Evolutionary conservation across 1,140 invertebrate genomes (phyloP).

Genomic region (Homalodisca vitripennis): DNA sequence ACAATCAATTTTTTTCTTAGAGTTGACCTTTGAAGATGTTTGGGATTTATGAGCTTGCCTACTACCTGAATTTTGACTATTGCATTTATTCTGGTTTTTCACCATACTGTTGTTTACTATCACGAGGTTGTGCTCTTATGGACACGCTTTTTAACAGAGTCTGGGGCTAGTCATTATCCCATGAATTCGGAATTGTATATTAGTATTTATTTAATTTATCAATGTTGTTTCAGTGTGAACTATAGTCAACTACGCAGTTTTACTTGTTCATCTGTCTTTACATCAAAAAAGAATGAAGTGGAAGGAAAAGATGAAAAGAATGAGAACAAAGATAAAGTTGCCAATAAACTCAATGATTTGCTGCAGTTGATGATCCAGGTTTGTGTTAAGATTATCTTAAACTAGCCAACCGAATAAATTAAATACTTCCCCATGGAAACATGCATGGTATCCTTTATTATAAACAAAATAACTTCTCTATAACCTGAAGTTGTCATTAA

Average conservation of each 20-base stretch:
- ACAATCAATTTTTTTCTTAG: too few relatives aligned
- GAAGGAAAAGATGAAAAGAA: not conserved
- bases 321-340: constrained; percentile 5
- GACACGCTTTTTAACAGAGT: too few relatives aligned
- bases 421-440: not conserved
- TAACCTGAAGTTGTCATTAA: not conserved
- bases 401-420: not conserved
- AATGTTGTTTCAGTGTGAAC: too few relatives aligned
- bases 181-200: too few relatives aligned
- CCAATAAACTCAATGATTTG: constrained; percentile 21
- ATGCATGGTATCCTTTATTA: not conserved
- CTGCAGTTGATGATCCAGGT: constrained; percentile 12
- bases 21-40: too few relatives aligned
- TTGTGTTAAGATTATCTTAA: not conserved
- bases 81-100: too few relatives aligned
- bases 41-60: too few relatives aligned
- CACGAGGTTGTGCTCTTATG: too few relatives aligned
- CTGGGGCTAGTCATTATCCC: too few relatives aligned
- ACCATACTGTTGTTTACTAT: too few relatives aligned
- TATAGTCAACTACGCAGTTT: not conserved
- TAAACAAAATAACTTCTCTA: not conserved
- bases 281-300: not conserved
- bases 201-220: too few relatives aligned
- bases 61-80: too few relatives aligned
- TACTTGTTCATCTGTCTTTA: not conserved